Conservation (phyloP, 1,140 invertebrate genomes). For the Orius laevigatus region DNA sequence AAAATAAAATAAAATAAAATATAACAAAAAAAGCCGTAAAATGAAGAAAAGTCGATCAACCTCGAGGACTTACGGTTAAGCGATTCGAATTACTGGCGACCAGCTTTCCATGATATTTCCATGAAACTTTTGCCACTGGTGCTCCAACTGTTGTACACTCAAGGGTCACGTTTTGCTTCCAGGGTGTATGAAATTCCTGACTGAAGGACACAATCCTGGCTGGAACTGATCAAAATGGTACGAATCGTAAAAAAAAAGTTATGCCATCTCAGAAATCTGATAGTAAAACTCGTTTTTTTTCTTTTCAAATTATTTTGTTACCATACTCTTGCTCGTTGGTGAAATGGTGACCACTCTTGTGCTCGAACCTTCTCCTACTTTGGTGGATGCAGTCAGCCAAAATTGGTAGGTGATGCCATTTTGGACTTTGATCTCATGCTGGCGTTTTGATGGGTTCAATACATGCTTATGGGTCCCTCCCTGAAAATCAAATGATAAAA, state of each 20-base stretch:
- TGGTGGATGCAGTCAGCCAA: slow-evolving; percentile 64
- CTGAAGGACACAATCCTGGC: slow-evolving; percentile 70
- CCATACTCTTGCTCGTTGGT: slow-evolving; percentile 53
- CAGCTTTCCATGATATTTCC: slow-evolving; percentile 20
- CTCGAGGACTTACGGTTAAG: slow-evolving; percentile 2
- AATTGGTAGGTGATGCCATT: slow-evolving; percentile 58
- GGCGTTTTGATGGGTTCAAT: slow-evolving; percentile 41
- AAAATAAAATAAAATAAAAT: too few relatives aligned
- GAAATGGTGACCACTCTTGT: slow-evolving; percentile 57
- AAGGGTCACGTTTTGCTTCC: slow-evolving; percentile 66
- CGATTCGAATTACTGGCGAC: slow-evolving; percentile 10
- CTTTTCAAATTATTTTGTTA: slow-evolving; percentile 7
- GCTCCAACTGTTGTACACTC: slow-evolving; percentile 66
- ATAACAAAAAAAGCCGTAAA: too few relatives aligned
- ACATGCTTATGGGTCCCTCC: slow-evolving; percentile 53
- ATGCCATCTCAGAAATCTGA: neutral
- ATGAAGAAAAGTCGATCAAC: too few relatives aligned
- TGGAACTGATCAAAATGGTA: slow-evolving; percentile 36
- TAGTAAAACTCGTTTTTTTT: neutral
- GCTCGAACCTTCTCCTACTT: slow-evolving; percentile 61
- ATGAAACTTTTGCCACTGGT: slow-evolving; percentile 28
- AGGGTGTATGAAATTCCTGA: slow-evolving; percentile 54
- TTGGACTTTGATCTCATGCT: slow-evolving; percentile 53
- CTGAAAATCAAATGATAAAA: slow-evolving; percentile 21
- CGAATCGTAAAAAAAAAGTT: neutral